Percentiles rank a stretch among this genome's conserved stretches.
phyloP scores from a whole-genome alignment of 2,888 invertebrate genomes.

The Kuschelorhynchus macadamiae region DNA sequence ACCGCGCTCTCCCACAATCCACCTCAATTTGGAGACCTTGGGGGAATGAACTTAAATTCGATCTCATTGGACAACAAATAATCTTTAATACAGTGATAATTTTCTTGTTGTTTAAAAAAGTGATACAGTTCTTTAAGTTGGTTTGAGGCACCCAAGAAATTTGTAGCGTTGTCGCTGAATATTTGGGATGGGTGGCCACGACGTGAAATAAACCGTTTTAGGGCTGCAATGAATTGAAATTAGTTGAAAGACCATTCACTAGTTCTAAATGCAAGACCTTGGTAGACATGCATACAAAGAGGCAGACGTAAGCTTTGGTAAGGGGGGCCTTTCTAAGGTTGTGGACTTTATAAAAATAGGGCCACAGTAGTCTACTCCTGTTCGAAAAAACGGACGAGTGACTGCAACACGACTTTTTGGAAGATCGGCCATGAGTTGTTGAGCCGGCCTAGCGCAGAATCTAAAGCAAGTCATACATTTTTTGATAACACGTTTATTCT shows the following conservation, averaged over 20 bases:
- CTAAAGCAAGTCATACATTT: not conserved
- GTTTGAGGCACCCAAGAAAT: conserved; percentile 34
- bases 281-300: conserved; percentile 23
- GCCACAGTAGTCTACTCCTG: no score
- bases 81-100: no score
- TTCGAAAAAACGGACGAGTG: no score
- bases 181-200: conserved; percentile 9
- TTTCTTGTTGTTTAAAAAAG: conserved; percentile 3
- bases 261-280: conserved; percentile 31
- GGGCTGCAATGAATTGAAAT: conserved; percentile 26
- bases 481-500: conserved; percentile 38
- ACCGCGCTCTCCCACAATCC: conserved; percentile 61
- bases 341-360: not conserved
- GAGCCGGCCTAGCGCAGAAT: no score
- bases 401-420: no score
- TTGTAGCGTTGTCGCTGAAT: conserved; percentile 28
- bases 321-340: not conserved
- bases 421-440: not conserved
- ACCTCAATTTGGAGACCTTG: conserved; percentile 46
- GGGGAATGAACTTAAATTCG: conserved; percentile 16
- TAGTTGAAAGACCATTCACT: conserved; percentile 18
- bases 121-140: conserved; percentile 8
- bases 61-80: no score
- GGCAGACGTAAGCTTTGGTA: conserved; percentile 6
- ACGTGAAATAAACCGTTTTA: conserved; percentile 26